Evolutionary conservation across 2,797 vertebrate genomes (phyloP).

Genomic region (Myotis planiceps): DNA sequence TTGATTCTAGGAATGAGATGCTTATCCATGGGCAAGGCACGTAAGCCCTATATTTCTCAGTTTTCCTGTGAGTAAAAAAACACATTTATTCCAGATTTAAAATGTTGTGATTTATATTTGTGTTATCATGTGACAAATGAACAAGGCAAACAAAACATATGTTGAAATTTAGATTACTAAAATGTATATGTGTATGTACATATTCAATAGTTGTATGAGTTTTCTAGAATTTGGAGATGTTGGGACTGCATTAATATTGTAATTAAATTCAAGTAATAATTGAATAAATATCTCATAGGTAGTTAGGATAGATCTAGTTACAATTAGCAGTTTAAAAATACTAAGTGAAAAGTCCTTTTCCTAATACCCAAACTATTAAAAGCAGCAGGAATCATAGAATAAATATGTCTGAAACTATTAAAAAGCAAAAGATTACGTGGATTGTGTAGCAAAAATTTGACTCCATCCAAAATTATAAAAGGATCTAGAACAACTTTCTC

Average conservation of each 20-base stretch:
- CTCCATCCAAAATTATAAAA: background rate
- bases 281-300: background rate
- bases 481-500: background rate
- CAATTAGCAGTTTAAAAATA: background rate
- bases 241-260: background rate
- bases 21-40: background rate
- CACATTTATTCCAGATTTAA: background rate
- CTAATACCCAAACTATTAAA: background rate
- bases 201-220: background rate
- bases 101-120: background rate
- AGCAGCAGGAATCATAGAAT: background rate
- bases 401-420: background rate
- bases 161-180: background rate
- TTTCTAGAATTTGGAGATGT: background rate
- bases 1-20: background rate
- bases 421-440: background rate
- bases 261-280: background rate
- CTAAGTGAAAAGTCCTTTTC: background rate
- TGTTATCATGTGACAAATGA: background rate
- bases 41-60: background rate
- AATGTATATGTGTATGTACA: background rate
- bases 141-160: background rate
- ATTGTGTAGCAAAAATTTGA: background rate
- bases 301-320: background rate
- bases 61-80: background rate